These are phyloP conservation scores for Carduelis carduelis DNA, from an alignment of 2,797 vertebrate genomes.

Conservation along the genomic window DNA sequence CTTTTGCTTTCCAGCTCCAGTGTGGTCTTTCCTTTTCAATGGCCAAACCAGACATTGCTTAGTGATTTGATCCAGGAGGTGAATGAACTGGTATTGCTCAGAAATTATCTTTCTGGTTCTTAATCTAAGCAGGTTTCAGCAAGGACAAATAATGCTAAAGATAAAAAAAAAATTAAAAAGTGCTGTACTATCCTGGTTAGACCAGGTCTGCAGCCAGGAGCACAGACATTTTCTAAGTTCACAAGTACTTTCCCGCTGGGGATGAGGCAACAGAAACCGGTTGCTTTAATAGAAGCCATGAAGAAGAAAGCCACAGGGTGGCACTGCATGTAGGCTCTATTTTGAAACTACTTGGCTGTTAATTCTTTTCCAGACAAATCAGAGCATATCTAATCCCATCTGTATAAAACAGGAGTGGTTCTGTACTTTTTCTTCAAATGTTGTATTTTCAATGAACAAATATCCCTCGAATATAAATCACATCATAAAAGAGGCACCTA, in stretches of 20 bases:
- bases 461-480: neutral
- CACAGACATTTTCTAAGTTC: neutral
- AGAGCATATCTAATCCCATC: neutral
- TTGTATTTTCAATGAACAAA: neutral
- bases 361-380: neutral
- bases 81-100: neutral
- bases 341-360: neutral
- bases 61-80: neutral
- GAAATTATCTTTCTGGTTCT: neutral
- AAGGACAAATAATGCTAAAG: neutral
- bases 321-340: slow-evolving; percentile 27
- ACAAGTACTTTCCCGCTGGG: rapidly evolving
- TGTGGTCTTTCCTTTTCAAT: neutral
- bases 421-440: neutral
- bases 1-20: neutral
- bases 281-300: neutral
- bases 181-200: neutral
- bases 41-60: neutral
- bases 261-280: neutral
- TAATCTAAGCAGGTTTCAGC: neutral
- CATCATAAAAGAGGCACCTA: neutral
- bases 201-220: neutral
- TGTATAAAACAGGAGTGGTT: neutral
- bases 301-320: slow-evolving; percentile 40
- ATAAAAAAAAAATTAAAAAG: neutral